phyloP scores from a whole-genome alignment of 2,797 vertebrate species.

The Alcedo quadribrachys region DNA sequence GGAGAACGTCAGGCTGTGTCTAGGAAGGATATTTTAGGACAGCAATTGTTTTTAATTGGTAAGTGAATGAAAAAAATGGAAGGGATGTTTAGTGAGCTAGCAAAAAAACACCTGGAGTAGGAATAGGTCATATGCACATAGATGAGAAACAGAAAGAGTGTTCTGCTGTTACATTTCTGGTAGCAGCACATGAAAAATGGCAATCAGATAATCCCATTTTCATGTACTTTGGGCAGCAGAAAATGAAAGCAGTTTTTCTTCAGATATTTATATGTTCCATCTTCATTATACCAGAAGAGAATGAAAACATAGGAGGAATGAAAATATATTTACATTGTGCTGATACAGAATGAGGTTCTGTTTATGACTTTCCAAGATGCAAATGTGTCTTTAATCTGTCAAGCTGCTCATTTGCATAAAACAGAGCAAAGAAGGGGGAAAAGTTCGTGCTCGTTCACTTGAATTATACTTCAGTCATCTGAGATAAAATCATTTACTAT shows the following conservation, averaged over 20 bases:
- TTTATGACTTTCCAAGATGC: constrained; percentile 44
- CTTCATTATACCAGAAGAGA: background rate
- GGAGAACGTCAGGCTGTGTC: constrained; percentile 2
- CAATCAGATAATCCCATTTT: constrained; percentile 35
- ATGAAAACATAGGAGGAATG: background rate
- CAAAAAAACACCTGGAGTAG: background rate
- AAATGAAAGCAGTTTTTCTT: constrained; percentile 48
- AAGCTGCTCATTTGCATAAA: constrained; percentile 35
- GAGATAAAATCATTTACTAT: constrained; percentile 56
- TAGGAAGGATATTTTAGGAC: constrained; percentile 42
- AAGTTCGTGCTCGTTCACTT: background rate
- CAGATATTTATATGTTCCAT: constrained; percentile 32
- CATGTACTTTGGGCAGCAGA: background rate
- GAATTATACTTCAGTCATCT: constrained; percentile 34
- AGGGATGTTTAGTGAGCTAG: constrained; percentile 13
- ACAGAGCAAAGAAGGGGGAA: background rate
- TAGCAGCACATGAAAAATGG: constrained; percentile 49
- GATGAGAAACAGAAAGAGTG: constrained; percentile 31
- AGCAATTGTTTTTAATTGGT: background rate
- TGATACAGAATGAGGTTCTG: constrained; percentile 40
- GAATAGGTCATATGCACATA: constrained; percentile 16
- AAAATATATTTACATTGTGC: constrained; percentile 45
- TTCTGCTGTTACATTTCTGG: constrained; percentile 40
- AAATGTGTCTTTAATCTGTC: constrained; percentile 44
- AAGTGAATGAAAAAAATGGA: constrained; percentile 25